Percentiles rank a stretch among this genome's conserved stretches.
Conservation (phyloP, 2,888 invertebrate species). For the Adelphocoris suturalis region DNA sequence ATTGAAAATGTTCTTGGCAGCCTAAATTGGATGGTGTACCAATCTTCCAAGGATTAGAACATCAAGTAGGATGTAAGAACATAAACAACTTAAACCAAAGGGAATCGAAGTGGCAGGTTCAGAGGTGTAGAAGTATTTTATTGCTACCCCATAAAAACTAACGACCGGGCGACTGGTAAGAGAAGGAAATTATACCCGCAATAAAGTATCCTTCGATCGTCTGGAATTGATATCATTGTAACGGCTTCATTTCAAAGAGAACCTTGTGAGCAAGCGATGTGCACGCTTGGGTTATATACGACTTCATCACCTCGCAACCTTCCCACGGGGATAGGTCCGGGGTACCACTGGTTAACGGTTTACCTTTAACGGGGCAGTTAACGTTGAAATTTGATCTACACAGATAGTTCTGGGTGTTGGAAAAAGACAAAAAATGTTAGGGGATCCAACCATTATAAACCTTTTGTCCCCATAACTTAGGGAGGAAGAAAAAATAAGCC, state of each 20-base stretch:
- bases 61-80: too few relatives aligned
- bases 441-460: background rate
- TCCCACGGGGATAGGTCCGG: slow-evolving; percentile 22
- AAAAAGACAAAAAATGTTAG: background rate
- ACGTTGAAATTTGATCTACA: slow-evolving; percentile 19
- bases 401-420: background rate
- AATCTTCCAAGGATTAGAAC: too few relatives aligned
- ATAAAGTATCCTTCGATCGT: slow-evolving; percentile 3
- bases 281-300: slow-evolving; percentile 9
- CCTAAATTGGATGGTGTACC: too few relatives aligned
- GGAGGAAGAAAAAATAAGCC: background rate
- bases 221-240: background rate
- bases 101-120: too few relatives aligned
- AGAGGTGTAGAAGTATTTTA: background rate
- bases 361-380: background rate
- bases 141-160: background rate
- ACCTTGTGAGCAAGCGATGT: slow-evolving; percentile 16
- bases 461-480: slow-evolving; percentile 22
- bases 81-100: too few relatives aligned
- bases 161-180: background rate
- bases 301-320: slow-evolving; percentile 15
- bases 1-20: too few relatives aligned
- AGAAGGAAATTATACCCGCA: background rate
- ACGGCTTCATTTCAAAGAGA: slow-evolving; percentile 3
- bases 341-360: background rate